Percentiles rank a stretch among this genome's conserved stretches.
phyloP scores from a whole-genome alignment of 2,797 vertebrate species.

The Knipowitschia caucasica region DNA sequence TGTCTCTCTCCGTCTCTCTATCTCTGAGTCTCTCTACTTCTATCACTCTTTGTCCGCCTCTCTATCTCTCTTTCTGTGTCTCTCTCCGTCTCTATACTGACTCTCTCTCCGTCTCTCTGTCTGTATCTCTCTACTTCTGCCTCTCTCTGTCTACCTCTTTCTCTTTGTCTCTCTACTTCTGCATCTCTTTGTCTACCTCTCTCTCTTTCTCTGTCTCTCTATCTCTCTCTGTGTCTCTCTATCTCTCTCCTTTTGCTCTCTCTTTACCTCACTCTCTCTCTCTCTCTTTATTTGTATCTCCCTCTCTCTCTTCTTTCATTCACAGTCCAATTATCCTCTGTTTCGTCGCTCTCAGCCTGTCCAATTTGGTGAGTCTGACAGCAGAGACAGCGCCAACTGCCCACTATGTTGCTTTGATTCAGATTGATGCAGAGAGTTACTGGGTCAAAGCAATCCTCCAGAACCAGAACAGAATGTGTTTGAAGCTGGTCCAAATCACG shows the following conservation, averaged over 20 bases:
- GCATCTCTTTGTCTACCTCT: too few species aligned
- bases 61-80: too few species aligned
- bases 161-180: too few species aligned
- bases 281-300: not conserved
- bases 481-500: not conserved
- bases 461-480: constrained; percentile 9
- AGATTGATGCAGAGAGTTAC: constrained; percentile 28
- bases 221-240: not conserved
- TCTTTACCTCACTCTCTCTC: constrained; percentile 7
- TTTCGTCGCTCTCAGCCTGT: constrained; percentile 1
- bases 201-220: not conserved
- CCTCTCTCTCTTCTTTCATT: constrained; percentile 30
- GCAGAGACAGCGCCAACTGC: constrained; percentile 18
- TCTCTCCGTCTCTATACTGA: too few species aligned
- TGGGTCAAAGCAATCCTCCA: constrained; percentile 26
- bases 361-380: constrained; percentile 26
- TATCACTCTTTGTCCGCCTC: too few species aligned
- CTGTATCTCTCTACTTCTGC: too few species aligned
- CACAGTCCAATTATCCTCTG: constrained; percentile 30
- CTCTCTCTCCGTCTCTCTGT: too few species aligned
- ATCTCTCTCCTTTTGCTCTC: constrained; percentile 7
- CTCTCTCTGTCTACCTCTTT: too few species aligned
- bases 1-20: too few species aligned
- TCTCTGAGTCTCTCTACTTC: too few species aligned
- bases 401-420: constrained; percentile 40